phyloP scores from a whole-genome alignment of 2,888 invertebrate species.

The Hybos culiciformis region DNA sequence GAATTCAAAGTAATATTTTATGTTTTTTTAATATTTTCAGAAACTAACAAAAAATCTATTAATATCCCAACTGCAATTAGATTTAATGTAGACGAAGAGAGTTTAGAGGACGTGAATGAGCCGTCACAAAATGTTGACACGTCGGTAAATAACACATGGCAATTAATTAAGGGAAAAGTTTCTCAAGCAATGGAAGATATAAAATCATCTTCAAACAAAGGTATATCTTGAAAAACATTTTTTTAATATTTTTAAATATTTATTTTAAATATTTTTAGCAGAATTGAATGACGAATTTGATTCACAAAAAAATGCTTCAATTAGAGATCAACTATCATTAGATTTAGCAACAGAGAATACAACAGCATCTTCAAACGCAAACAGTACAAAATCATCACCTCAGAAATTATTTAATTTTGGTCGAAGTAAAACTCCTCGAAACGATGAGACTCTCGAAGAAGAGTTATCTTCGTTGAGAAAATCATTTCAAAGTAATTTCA shows the following conservation, averaged over 20 bases:
- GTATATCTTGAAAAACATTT: conserved; percentile 3
- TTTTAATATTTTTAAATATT: background rate
- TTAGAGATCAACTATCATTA: conserved; percentile 25
- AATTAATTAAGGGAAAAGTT: conserved; percentile 34
- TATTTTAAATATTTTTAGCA: conserved; percentile 11
- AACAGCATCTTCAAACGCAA: background rate
- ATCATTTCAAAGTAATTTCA: too few species aligned
- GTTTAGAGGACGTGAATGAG: conserved; percentile 16
- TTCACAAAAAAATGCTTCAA: conserved; percentile 23
- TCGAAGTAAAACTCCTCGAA: too few species aligned
- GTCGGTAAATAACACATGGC: too few species aligned
- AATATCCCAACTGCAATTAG: conserved; percentile 14
- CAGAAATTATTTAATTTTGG: background rate
- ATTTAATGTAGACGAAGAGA: conserved; percentile 15
- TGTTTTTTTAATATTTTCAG: too few species aligned
- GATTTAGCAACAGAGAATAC: conserved; percentile 11
- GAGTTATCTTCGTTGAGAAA: conserved; percentile 27
- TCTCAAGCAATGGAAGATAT: conserved; percentile 35
- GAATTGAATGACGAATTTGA: conserved; percentile 30
- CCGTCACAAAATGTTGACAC: too few species aligned
- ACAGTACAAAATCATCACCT: background rate
- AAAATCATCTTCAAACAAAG: conserved; percentile 17
- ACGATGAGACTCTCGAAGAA: too few species aligned
- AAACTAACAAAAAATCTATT: too few species aligned
- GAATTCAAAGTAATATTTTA: too few species aligned